Percentiles rank a stretch among this genome's conserved stretches.
These are phyloP conservation scores for Melinopterus prodromus DNA, from an alignment of 2,888 invertebrate genomes.

Conservation along the genomic window DNA sequence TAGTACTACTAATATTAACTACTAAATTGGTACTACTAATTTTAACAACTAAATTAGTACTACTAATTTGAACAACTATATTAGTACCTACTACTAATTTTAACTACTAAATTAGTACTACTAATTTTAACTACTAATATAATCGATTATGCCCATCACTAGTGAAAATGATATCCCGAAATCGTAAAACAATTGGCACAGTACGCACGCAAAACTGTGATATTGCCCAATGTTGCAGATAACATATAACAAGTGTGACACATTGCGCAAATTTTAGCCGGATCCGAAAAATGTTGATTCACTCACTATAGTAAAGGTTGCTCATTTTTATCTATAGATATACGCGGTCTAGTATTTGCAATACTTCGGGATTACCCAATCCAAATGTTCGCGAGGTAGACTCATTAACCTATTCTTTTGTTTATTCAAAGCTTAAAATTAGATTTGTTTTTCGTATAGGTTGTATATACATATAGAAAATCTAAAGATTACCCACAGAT, in stretches of 20 bases:
- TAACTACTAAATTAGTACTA: too few relatives aligned
- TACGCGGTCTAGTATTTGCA: neutral
- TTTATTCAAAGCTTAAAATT: neutral
- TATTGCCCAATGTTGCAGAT: neutral
- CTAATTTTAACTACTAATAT: too few relatives aligned
- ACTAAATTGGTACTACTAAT: too few relatives aligned
- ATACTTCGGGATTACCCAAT: neutral
- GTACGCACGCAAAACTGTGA: neutral
- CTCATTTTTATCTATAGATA: constrained; percentile 4
- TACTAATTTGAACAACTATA: too few relatives aligned
- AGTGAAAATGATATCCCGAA: too few relatives aligned
- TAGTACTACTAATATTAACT: too few relatives aligned
- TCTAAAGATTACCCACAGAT: neutral
- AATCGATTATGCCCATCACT: too few relatives aligned
- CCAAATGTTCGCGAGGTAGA: neutral
- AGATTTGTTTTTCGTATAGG: neutral
- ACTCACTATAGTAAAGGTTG: neutral
- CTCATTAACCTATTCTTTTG: neutral
- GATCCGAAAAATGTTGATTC: neutral
- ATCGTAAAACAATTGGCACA: neutral
- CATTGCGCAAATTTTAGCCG: neutral
- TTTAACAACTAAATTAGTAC: too few relatives aligned
- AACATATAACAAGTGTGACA: neutral
- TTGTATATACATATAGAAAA: neutral
- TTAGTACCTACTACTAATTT: too few relatives aligned